A percentile compares a stretch with the other conserved stretches of the same genome.
Conservation (phyloP, 1,140 invertebrate genomes). For the Philotrypesis tridentata region DNA sequence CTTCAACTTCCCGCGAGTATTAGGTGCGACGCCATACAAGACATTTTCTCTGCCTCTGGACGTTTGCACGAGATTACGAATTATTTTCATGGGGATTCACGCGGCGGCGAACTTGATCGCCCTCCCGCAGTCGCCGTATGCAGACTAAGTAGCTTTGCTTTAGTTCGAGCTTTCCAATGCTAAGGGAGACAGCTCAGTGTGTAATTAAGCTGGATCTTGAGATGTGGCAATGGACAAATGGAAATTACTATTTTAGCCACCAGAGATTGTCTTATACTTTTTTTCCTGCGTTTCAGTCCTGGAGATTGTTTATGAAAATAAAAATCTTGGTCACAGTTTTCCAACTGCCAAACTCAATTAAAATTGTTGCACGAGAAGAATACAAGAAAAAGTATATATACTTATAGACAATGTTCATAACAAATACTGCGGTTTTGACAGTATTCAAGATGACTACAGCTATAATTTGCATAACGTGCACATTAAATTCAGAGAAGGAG, state of each 20-base stretch:
- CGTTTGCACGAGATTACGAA: constrained; percentile 45
- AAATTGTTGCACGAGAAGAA: too few relatives aligned
- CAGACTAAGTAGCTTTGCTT: background rate
- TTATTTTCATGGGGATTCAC: constrained; percentile 48
- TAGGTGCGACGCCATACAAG: constrained; percentile 12
- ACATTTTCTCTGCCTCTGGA: constrained; percentile 33
- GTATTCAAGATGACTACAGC: background rate
- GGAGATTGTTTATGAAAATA: too few relatives aligned
- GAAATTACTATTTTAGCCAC: too few relatives aligned
- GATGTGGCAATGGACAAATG: too few relatives aligned
- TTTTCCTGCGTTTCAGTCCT: too few relatives aligned
- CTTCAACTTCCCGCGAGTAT: background rate
- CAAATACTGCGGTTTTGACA: background rate
- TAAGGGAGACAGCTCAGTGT: too few relatives aligned
- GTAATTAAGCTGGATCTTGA: too few relatives aligned
- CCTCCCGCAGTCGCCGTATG: background rate
- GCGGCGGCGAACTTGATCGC: constrained; percentile 3
- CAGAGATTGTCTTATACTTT: too few relatives aligned
- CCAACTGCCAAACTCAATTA: too few relatives aligned
- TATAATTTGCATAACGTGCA: constrained; percentile 25
- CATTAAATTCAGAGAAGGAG: too few relatives aligned
- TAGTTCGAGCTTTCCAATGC: background rate
- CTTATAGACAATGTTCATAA: background rate
- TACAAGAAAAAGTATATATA: too few relatives aligned
- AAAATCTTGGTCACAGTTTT: too few relatives aligned